Base-by-base conservation (phyloP, 2,888 invertebrate genomes). In the Eucera pruinosa region DNA sequence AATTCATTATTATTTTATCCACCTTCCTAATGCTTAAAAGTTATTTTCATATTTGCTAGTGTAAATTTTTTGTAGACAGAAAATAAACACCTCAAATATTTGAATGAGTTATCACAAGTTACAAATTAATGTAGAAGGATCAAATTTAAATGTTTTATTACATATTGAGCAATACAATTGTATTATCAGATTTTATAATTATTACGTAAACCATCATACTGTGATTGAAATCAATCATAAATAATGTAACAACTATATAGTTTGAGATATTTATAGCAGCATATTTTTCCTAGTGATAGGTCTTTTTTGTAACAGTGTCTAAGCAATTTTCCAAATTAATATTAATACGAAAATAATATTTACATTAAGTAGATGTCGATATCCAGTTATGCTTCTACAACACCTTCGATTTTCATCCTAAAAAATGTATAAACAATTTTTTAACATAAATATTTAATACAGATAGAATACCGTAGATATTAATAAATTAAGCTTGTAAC, bases 341-440 rank as follows among this genome's bases (percentile, higher is more conserved):
- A 20, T 50, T 55, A 61, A 64, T 52, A 66, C 23, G 39, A 41
- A 58, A 62, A 15, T 20, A 7, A 15, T 25, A 11, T 43, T 64
- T 58, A 45, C 41, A 52, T 54, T 20, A 43, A 50, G 25, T 43
- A 39, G 43, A 18, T 45, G 54, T n/a, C 15, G 4, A 23, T 15
- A 47, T 45, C 2, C 30, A 57, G 55, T 78, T 65, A 74, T 68
- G 30, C 9, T 25, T 80, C 71, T 62, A 81, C 78, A n/a, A 58
- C 82, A 25, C 85, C 88, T 60, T 83, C 87, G 60, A 88, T 41
- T 76, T 69, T 87, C 87, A 87, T 86, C 65, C 88, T 88, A 58
- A 82, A 85, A 41, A 67, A 60, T 36, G 43, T 1, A 41, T 20
- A 43, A 43, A 50, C 47, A 27, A 20, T n/a, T 9, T 25, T 15